Base-by-base conservation (phyloP, 2,113 vertebrate species). In the Gobiocypris rarus region DNA sequence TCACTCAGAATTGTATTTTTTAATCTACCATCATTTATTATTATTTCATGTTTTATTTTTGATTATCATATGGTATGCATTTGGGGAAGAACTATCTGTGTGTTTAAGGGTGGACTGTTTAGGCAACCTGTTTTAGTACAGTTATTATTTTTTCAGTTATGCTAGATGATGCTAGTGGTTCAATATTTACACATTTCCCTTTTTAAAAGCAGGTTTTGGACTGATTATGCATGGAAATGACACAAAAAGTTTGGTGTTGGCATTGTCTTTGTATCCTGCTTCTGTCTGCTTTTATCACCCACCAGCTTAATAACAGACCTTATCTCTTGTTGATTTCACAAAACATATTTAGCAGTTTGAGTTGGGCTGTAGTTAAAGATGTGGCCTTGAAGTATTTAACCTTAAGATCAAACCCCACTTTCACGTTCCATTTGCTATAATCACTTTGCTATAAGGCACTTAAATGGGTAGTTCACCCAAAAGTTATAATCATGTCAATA, bases 231-330 rank as follows among this genome's bases (percentile, higher is more conserved):
- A 45, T 45, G 41, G 69, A 69, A 69, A 71, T 7, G 5, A 45
- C 5, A 13, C n/a, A 24, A 54, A 54, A 54, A 22, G 69, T 26
- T 73, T 15, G 48, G 24, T 52, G 26, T 52, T 75, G 45, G 48
- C 26, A 75, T 75, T 75, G 45, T 31, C 24, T 52, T 75, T 75
- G 71, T 75, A 45, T 75, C 31, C 73, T 24, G 69, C 41, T 22
- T 45, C 5, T 75, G 13, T 50, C 41, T 74, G 71, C 24, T 52
- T 74, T 74, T 24, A 28, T 15, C 45, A 19, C 17, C 14, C 2
- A 26, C 15, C 17, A 48, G 13, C 71, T 75, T 50, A 52, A 6
- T 9, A 48, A 52, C 3, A 52, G 45, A 28, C 14, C 71, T 28
- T 24, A 14, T 50, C 22, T 74, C 45, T 26, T 17, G 43, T 74